A percentile compares a stretch with the other conserved stretches of the same genome.
Conservation (phyloP, 2,113 vertebrate genomes). For the Hydrochoerus hydrochaeris region DNA sequence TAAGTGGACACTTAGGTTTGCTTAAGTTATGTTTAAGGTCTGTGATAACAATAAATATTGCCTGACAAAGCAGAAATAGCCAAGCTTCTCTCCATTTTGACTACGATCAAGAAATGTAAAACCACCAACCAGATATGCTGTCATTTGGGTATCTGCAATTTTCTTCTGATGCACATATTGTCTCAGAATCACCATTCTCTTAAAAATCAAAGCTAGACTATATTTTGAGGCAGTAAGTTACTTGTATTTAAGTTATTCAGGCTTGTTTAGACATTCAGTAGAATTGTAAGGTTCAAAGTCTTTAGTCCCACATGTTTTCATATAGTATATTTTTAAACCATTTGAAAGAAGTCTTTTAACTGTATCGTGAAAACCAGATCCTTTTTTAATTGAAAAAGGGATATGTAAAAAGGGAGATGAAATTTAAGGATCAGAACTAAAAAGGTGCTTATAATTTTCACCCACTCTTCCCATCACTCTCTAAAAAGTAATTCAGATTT, state of each 20-base stretch:
- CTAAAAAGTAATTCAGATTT: background rate
- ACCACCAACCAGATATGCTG: background rate
- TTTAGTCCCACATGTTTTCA: background rate
- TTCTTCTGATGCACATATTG: background rate
- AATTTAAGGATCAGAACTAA: background rate
- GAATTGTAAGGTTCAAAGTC: background rate
- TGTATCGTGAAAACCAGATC: background rate
- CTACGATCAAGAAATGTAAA: background rate
- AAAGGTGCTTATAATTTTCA: background rate
- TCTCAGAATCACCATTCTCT: background rate
- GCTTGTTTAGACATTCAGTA: background rate
- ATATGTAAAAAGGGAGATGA: background rate
- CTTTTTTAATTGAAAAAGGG: constrained; percentile 56
- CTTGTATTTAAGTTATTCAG: background rate
- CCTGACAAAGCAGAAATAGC: constrained; percentile 21
- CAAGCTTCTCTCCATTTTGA: background rate
- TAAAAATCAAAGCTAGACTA: background rate
- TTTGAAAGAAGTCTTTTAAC: background rate
- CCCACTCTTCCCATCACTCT: background rate
- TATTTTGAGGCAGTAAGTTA: constrained; percentile 2
- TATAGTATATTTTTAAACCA: constrained; percentile 9
- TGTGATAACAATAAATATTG: background rate
- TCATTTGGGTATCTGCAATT: background rate
- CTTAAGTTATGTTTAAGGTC: background rate
- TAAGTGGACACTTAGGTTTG: background rate